Evolutionary conservation across 2,888 invertebrate species (phyloP), one percentile per base, ranked within the genome.

Genomic region (Agrilus biguttatus): DNA sequence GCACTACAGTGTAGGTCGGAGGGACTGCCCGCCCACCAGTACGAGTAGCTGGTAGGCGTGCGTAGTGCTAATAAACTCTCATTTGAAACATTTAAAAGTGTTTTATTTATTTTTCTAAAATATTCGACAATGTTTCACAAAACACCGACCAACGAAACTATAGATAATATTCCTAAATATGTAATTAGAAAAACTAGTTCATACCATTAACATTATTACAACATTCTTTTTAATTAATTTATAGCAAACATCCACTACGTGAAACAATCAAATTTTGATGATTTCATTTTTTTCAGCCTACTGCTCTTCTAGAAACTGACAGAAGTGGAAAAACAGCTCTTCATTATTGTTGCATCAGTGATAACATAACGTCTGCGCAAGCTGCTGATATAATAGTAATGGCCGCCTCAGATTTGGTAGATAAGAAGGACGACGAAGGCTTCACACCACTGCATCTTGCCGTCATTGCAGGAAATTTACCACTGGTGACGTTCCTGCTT

Each of bases 361-460:
- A 68, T 51, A 68, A 68, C 55, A 60, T 63, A 41, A 64, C 70
- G 52, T 73, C 66, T 62, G 74, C 72, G 64, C 77, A 71, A 63
- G 72, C 83, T 56, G 83, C 78, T 3, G 73, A 75, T 51, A 60
- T 72, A 44, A 52, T 96, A 56, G 77, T 93, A 47, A 80, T 88
- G 70, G 83, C 83, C 41, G 89, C 91, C 53, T 85, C 89, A n/a
- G 79, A 80, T 54, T 71, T 93, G 51, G 75, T 92, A 45, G 83
- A 87, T 63, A 79, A 82, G 34, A 76, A 82, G 36, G 93, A 95
- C 63, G 85, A 89, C 53, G 93, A 96, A 66, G 96, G 96, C 46
- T 88, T 93, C 62, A 92, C 96, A 8, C 86, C 96, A 8, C 75
- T 98, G 42, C 92, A 96, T 68, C 77, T 96, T 57, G 93, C 96